These are phyloP conservation scores for Yasuhikotakia modesta DNA, from an alignment of 2,797 vertebrate species.

Conservation along the genomic window DNA sequence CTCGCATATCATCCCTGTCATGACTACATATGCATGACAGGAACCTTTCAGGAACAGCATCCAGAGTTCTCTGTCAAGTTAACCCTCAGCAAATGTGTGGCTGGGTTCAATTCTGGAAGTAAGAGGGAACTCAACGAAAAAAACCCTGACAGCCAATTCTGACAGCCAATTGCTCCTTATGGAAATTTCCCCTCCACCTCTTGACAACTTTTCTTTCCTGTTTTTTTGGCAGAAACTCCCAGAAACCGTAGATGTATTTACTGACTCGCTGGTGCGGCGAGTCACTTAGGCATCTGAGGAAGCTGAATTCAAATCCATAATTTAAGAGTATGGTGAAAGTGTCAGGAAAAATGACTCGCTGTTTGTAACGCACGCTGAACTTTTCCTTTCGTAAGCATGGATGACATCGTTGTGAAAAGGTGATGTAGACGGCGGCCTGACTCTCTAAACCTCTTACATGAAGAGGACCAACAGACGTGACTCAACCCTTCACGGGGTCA, in stretches of 20 bases:
- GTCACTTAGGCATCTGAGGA: slow-evolving; percentile 25
- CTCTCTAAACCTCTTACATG: slow-evolving; percentile 40
- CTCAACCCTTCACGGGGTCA: slow-evolving; percentile 46
- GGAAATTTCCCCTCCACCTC: slow-evolving; percentile 53
- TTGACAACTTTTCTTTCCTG: slow-evolving; percentile 48
- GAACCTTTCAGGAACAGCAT: slow-evolving; percentile 50
- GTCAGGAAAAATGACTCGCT: slow-evolving; percentile 35
- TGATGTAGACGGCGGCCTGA: slow-evolving; percentile 8
- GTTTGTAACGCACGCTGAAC: slow-evolving; percentile 48
- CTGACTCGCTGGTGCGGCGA: slow-evolving; percentile 15
- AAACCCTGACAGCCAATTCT: slow-evolving; percentile 32
- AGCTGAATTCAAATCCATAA: slow-evolving; percentile 56
- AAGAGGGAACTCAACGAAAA: neutral
- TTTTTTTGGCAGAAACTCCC: slow-evolving; percentile 40
- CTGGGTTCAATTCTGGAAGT: slow-evolving; percentile 44
- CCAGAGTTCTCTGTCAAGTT: slow-evolving; percentile 45
- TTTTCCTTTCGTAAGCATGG: slow-evolving; percentile 39
- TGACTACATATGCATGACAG: slow-evolving; percentile 49
- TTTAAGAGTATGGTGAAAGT: slow-evolving; percentile 49
- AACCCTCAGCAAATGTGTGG: slow-evolving; percentile 55
- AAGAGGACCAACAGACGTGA: slow-evolving; percentile 43
- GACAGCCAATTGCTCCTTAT: slow-evolving; percentile 55
- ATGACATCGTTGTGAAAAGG: slow-evolving; percentile 42
- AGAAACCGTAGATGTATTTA: slow-evolving; percentile 45
- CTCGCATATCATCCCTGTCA: slow-evolving; percentile 46